Evolutionary conservation across 2,113 vertebrate species (phyloP).

Genomic region (Rhagologus leucostigma): DNA sequence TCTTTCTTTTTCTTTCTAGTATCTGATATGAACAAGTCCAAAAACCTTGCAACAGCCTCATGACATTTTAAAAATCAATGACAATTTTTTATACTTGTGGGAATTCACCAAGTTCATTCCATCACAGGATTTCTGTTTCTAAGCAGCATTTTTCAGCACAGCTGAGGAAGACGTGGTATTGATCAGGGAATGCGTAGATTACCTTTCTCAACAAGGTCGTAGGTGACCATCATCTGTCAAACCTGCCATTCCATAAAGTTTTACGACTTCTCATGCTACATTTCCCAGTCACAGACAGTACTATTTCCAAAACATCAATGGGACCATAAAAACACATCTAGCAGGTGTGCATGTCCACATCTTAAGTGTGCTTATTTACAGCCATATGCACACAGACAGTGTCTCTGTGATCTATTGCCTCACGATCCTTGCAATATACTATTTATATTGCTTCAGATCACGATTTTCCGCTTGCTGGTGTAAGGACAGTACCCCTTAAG

Average conservation of each 20-base stretch:
- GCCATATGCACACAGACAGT: neutral
- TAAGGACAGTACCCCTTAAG: neutral
- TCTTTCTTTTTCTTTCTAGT: neutral
- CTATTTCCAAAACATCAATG: neutral
- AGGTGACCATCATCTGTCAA: neutral
- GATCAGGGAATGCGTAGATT: neutral
- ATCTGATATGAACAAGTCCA: neutral
- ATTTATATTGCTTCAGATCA: slow-evolving; percentile 2
- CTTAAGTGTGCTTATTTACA: neutral
- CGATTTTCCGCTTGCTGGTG: neutral
- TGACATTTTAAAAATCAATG: neutral
- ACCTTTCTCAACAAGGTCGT: neutral
- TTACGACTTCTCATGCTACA: neutral
- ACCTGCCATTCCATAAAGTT: neutral
- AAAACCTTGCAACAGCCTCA: neutral
- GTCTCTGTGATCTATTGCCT: neutral
- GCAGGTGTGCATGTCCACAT: neutral
- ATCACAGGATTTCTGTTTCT: neutral
- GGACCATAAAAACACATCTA: neutral
- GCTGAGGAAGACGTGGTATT: neutral
- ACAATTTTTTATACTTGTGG: neutral
- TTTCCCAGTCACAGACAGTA: neutral
- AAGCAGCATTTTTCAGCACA: neutral
- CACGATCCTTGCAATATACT: neutral
- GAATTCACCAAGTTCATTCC: neutral